Base-by-base conservation (phyloP, 1,140 invertebrate genomes). In the Tetranychus cinnabarinus region DNA sequence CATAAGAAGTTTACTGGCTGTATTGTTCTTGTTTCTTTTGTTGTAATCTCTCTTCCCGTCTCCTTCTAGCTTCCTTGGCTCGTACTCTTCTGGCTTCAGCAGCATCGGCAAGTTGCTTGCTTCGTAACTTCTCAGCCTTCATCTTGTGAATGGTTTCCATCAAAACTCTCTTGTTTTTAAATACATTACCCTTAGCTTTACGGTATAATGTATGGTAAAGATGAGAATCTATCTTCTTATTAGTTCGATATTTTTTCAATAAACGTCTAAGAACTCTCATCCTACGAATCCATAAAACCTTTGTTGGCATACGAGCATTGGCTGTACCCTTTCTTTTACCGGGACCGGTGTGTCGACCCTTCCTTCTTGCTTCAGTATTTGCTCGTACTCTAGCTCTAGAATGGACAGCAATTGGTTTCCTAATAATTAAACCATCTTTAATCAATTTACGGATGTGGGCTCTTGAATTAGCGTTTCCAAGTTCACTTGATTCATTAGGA, bases 121-220 rank as follows among this genome's bases (percentile, higher is more conserved):
- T 82, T 73, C 96, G 84, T 63, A 86, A 82, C 70, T 98, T 97
- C 74, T 99, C 95, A 58, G 93, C 89, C 81, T 99, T 99, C 82
- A 97, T 97, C 79, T 97, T 98, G 79, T 99, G 96, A 72, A 99
- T 99, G 76, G 89, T 95, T 76, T 99, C 96, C 91, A 98, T 98
- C 12, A 99, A 76, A 3, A 97, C 89, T 74, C 96, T 82, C 81
- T 99, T 99, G 80, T 99, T 99, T 77, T 97, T 97, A 80, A 98
- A 98, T 61, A 93, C 89, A 74, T 80, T 80, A 84, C 95, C 93
- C 79, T 98, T 98, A 65, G 89, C 90, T 75, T 97, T 98, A 84
- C 98, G 86, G 80, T 99, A 99, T 67, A 99, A 77, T 47, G 87
- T 82, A 69, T 97, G 96, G 75, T 99, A 98, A 68, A 98, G 77